phyloP scores from a whole-genome alignment of 2,888 invertebrate genomes.

The Epicampocera succincta region DNA sequence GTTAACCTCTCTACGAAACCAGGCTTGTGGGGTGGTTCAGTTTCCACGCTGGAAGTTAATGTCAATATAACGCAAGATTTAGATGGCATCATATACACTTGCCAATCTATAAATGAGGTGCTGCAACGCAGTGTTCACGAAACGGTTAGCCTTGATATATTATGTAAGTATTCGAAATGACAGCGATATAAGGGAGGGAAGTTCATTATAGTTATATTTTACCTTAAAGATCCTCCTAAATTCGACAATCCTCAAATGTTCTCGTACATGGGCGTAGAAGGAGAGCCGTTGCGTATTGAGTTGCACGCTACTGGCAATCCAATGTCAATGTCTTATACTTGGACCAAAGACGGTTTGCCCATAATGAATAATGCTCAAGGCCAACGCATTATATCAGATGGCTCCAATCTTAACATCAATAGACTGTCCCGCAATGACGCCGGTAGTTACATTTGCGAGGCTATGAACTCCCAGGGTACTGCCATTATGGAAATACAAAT shows the following conservation, averaged over 20 bases:
- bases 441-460: constrained; percentile 78
- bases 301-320: constrained; percentile 79
- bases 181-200: neutral
- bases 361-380: constrained; percentile 76
- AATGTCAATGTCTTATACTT: constrained; percentile 79
- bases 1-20: constrained; percentile 78
- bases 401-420: constrained; percentile 78
- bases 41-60: constrained; percentile 78
- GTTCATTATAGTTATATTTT: neutral
- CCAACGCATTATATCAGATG: constrained; percentile 78
- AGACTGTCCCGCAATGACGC: constrained; percentile 78
- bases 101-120: constrained; percentile 80
- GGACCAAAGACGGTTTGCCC: constrained; percentile 80
- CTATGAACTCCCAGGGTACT: constrained; percentile 78
- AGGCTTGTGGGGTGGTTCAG: constrained; percentile 79
- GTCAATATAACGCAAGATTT: constrained; percentile 80
- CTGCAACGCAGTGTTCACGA: constrained; percentile 79
- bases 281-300: constrained; percentile 77
- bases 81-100: constrained; percentile 79
- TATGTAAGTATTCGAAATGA: constrained; percentile 75
- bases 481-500: constrained; percentile 78
- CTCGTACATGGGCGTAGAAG: constrained; percentile 78
- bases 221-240: constrained; percentile 77
- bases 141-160: constrained; percentile 78
- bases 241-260: constrained; percentile 76